phyloP scores from a whole-genome alignment of 1,140 invertebrate genomes.

The Drosophila chauvacae region DNA sequence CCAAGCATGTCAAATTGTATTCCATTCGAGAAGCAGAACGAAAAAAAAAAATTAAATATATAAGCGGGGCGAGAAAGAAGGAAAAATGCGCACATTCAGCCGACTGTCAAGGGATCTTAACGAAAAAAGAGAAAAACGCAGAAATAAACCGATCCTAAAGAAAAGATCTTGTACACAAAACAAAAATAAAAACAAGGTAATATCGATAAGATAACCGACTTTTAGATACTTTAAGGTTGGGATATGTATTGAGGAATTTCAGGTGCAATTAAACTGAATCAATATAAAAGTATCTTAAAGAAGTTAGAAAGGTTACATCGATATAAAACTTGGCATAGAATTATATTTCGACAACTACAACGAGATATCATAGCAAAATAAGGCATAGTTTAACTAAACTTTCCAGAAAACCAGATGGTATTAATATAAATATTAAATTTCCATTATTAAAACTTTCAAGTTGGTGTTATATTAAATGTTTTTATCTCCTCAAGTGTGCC shows the following conservation, averaged over 20 bases:
- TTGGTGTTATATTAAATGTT: background rate
- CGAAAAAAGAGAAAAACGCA: constrained; percentile 54
- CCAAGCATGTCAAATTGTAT: constrained; percentile 78
- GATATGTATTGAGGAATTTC: background rate
- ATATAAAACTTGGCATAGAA: background rate
- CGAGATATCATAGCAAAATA: background rate
- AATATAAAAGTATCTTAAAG: background rate
- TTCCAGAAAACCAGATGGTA: background rate
- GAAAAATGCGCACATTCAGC: constrained; percentile 40
- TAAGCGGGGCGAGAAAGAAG: constrained; percentile 42
- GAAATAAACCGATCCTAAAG: constrained; percentile 65
- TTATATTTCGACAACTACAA: background rate
- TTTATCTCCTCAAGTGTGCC: background rate
- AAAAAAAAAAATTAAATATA: constrained; percentile 16
- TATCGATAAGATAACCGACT: constrained; percentile 11
- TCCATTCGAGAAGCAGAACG: constrained; percentile 49
- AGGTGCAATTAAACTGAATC: background rate
- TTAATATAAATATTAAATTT: background rate
- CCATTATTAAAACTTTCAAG: background rate
- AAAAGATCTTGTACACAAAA: constrained; percentile 45
- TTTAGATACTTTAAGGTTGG: constrained; percentile 2
- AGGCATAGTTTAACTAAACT: background rate
- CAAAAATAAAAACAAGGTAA: constrained; percentile 34
- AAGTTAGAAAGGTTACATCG: background rate
- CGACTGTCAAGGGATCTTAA: constrained; percentile 76